These are phyloP conservation scores for Gastrophysa polygoni DNA, from an alignment of 2,888 invertebrate species.

Conservation along the genomic window DNA sequence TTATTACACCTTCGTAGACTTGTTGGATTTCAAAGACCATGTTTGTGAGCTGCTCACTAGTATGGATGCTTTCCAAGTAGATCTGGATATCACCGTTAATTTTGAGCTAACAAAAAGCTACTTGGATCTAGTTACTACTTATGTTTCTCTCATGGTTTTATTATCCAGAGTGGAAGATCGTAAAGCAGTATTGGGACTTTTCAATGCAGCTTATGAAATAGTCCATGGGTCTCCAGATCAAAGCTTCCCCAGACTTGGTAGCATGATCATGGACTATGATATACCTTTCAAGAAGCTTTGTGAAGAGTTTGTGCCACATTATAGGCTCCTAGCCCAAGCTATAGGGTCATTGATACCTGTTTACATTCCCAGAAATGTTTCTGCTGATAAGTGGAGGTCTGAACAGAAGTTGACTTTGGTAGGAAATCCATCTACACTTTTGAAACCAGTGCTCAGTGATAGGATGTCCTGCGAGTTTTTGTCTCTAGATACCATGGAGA, in stretches of 20 bases:
- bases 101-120: slow-evolving; percentile 96
- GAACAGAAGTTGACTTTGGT: slow-evolving; percentile 93
- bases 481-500: slow-evolving; percentile 92
- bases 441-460: slow-evolving; percentile 94
- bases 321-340: slow-evolving; percentile 83
- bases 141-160: slow-evolving; percentile 95
- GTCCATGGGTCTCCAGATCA: slow-evolving; percentile 85
- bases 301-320: slow-evolving; percentile 96
- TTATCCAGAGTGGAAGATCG: slow-evolving; percentile 98
- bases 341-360: slow-evolving; percentile 86
- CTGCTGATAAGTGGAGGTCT: slow-evolving; percentile 93
- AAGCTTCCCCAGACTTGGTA: slow-evolving; percentile 94
- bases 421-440: slow-evolving; percentile 90
- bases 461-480: slow-evolving; percentile 98
- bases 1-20: slow-evolving; percentile 98
- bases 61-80: slow-evolving; percentile 95
- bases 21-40: slow-evolving; percentile 96
- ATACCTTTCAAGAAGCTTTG: slow-evolving; percentile 92
- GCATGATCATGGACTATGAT: slow-evolving; percentile 98
- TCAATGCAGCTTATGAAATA: slow-evolving; percentile 98
- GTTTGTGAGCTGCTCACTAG: slow-evolving; percentile 90
- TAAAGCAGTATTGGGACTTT: slow-evolving; percentile 94
- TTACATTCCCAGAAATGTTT: slow-evolving; percentile 86
- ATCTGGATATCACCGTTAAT: slow-evolving; percentile 93
- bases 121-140: slow-evolving; percentile 91